Conservation (phyloP, 2,797 vertebrate species). For the Scolopax bukidnonensis region DNA sequence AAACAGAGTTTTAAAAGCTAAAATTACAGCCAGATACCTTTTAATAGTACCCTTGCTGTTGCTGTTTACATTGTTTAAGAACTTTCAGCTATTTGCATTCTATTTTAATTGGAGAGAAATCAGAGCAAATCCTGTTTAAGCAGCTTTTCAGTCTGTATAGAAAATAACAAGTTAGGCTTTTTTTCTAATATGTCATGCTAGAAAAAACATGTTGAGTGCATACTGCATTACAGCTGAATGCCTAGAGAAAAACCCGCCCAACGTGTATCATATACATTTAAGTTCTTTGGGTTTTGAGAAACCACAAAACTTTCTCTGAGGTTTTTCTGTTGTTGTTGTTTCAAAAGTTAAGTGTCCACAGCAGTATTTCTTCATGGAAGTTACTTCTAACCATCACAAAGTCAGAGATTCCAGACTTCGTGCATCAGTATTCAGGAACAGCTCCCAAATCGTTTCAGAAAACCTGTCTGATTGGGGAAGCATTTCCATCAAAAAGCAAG, state of each 20-base stretch:
- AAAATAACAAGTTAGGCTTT: neutral
- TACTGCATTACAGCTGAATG: neutral
- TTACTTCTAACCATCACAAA: neutral
- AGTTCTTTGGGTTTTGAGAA: neutral
- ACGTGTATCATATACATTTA: neutral
- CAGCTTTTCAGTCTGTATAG: slow-evolving; percentile 4
- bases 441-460: neutral
- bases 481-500: neutral
- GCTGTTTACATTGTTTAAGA: slow-evolving; percentile 43
- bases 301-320: neutral
- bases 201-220: neutral
- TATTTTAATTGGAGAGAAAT: slow-evolving; percentile 46
- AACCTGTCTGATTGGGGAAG: neutral
- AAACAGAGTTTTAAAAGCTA: slow-evolving; percentile 29
- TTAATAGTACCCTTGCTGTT: slow-evolving; percentile 16
- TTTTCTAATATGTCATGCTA: neutral
- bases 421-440: neutral
- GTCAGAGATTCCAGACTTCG: neutral
- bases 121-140: neutral
- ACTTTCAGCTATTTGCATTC: slow-evolving; percentile 17
- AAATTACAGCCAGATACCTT: slow-evolving; percentile 40
- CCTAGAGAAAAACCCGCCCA: neutral
- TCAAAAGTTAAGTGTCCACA: neutral
- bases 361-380: neutral
- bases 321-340: neutral